These are phyloP conservation scores for Ambastaia sidthimunki DNA, from an alignment of 2,797 vertebrate species.

Conservation along the genomic window DNA sequence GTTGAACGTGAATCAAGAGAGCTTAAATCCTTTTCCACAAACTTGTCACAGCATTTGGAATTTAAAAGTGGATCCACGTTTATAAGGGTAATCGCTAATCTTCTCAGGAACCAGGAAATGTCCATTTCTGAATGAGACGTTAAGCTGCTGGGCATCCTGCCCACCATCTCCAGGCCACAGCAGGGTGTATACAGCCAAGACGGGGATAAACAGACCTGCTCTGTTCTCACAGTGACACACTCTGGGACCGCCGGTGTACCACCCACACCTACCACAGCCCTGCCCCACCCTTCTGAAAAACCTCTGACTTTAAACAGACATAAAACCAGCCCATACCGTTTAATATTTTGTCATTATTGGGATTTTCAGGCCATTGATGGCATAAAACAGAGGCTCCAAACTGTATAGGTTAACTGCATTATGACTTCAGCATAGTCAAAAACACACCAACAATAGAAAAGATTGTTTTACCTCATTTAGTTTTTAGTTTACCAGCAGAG, in stretches of 20 bases:
- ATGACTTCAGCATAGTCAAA: too few relatives aligned
- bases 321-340: too few relatives aligned
- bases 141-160: conserved; percentile 20
- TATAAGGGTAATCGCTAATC: conserved; percentile 8
- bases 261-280: conserved; percentile 2
- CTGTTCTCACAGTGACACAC: conserved; percentile 20
- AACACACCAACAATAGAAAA: too few relatives aligned
- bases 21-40: too few relatives aligned
- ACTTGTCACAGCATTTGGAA: background rate
- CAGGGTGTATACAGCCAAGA: conserved; percentile 46
- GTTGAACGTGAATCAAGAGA: too few relatives aligned
- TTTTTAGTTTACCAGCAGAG: too few relatives aligned
- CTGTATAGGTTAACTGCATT: too few relatives aligned
- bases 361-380: too few relatives aligned
- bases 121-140: background rate
- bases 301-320: background rate
- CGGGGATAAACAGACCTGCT: conserved; percentile 19
- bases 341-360: background rate
- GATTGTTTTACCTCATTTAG: too few relatives aligned
- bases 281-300: background rate
- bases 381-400: too few relatives aligned
- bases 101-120: background rate
- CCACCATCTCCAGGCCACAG: background rate
- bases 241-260: background rate
- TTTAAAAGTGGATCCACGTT: background rate